Conservation (phyloP, 2,797 vertebrate genomes). For the Pithecia hirsuta region DNA sequence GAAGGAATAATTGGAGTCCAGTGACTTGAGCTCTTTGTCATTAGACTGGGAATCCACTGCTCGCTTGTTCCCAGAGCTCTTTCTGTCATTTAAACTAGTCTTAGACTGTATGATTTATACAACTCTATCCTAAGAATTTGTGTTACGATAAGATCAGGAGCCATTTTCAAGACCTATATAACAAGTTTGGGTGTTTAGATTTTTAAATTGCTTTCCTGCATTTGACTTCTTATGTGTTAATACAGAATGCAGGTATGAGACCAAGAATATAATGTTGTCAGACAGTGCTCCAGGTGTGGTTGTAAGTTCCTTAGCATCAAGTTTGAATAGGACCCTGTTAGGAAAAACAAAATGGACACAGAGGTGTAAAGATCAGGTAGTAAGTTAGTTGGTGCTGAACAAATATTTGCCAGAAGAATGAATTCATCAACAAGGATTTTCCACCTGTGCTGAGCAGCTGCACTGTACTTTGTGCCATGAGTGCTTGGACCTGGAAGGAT, state of each 20-base stretch:
- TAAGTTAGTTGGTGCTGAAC: background rate
- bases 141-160: background rate
- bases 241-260: background rate
- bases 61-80: background rate
- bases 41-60: background rate
- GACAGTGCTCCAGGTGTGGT: background rate
- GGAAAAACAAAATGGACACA: background rate
- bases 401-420: constrained; percentile 11
- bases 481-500: background rate
- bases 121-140: background rate
- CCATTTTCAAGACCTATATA: background rate
- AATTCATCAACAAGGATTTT: background rate
- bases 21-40: background rate
- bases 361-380: background rate
- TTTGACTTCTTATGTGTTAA: background rate
- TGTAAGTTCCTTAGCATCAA: background rate
- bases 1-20: background rate
- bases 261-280: background rate
- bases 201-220: background rate
- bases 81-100: background rate
- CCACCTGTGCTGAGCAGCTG: background rate
- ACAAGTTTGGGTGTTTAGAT: background rate
- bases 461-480: background rate
- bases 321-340: background rate
- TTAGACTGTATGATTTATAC: background rate